Evolutionary conservation across 2,888 invertebrate species (phyloP), one percentile per base, ranked within the genome.

Genomic region (Lobophora halterata): DNA sequence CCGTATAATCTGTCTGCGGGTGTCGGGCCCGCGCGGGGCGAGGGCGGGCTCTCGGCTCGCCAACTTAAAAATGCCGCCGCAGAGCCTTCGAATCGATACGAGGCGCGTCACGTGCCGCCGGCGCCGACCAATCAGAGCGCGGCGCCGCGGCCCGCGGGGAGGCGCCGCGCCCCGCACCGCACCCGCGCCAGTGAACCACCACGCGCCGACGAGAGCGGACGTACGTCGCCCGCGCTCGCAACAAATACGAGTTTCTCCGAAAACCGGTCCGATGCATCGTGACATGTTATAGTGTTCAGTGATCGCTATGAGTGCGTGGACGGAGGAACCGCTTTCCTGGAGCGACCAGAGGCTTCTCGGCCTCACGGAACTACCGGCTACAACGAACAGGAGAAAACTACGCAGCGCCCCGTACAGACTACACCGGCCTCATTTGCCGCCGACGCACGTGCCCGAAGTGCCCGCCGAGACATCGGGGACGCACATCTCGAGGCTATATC

Each of bases 401-500:
- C 89, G 90, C 60, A 89, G 89, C 55, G 88, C 91, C 71, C 91
- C 91, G 58, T 90, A 91, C 67, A 88, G 91, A 64, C 83, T 93
- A 63, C 91, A 93, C 79, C 89, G 92, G 74, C 91, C 92, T 54
- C 90, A 91, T 69, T 71, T 89, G 67, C 71, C 82, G 53, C 70
- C 69, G 62, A 68, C 85, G 75, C 88, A 83, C 79, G 75, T 75
- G 66, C 65, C 74, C 24, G 85, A 79, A 53, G 71, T 69, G 70
- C 88, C 85, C 75, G 58, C 88, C 72, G 75, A 86, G 78, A 62
- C 89, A 69, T 75, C 76, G 56, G 89, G 90, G 44, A 92, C 93
- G 34, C 95, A 97, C 85, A 94, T 97, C 60, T 94, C 95, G 27
- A 91, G 95, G 70, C 88, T 97, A 30, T 97, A 97, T 78, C 97